A percentile compares a stretch with the other conserved stretches of the same genome.
Evolutionary conservation across 2,888 invertebrate species (phyloP).

Genomic region (Malachius bipustulatus): DNA sequence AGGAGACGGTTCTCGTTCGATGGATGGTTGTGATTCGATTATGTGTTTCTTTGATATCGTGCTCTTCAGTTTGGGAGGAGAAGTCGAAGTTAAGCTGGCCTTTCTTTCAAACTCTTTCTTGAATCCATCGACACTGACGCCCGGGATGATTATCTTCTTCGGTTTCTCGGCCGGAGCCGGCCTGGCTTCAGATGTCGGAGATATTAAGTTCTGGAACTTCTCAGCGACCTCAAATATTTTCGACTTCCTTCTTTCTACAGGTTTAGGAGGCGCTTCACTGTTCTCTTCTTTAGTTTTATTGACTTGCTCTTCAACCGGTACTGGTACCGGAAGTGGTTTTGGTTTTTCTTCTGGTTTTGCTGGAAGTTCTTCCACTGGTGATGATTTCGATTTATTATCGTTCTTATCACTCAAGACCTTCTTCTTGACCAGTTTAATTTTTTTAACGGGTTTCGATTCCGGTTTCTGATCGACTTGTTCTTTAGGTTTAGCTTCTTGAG

Average conservation of each 20-base stretch:
- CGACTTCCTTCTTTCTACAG: slow-evolving; percentile 50
- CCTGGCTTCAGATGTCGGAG: slow-evolving; percentile 31
- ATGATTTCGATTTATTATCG: slow-evolving; percentile 24
- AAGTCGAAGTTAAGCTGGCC: slow-evolving; percentile 47
- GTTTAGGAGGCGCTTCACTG: slow-evolving; percentile 32
- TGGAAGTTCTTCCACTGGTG: slow-evolving; percentile 11
- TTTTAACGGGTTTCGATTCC: slow-evolving; percentile 25
- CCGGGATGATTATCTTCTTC: slow-evolving; percentile 70
- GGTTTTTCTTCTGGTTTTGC: slow-evolving; percentile 19
- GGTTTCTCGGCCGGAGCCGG: slow-evolving; percentile 42
- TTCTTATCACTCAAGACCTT: slow-evolving; percentile 34
- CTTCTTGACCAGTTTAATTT: slow-evolving; percentile 32
- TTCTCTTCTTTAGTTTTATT: slow-evolving; percentile 21
- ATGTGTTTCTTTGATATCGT: slow-evolving; percentile 18
- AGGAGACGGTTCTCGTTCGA: slow-evolving; percentile 9
- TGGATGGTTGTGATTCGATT: not conserved
- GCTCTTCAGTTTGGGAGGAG: slow-evolving; percentile 32
- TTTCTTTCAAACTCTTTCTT: slow-evolving; percentile 77
- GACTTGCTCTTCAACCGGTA: slow-evolving; percentile 21
- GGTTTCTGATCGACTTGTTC: slow-evolving; percentile 22
- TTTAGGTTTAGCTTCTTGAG: slow-evolving; percentile 19
- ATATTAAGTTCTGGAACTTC: slow-evolving; percentile 49
- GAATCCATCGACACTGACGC: slow-evolving; percentile 74
- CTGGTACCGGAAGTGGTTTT: no score
- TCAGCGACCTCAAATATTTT: slow-evolving; percentile 59